Evolutionary conservation across 2,113 vertebrate genomes (phyloP).

Genomic region (Misgurnus anguillicaudatus): DNA sequence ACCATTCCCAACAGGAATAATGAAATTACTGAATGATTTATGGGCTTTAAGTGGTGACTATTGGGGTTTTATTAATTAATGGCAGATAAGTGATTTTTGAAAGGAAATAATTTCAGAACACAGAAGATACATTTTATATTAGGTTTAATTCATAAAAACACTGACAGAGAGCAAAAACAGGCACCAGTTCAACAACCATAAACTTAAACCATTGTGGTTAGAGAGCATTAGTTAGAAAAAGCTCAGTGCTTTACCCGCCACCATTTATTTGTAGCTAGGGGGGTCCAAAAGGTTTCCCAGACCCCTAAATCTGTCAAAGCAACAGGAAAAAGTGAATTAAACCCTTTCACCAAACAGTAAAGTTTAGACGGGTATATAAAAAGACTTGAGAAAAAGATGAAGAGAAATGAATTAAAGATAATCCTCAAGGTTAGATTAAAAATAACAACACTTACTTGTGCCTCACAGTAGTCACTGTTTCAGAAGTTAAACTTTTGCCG

Average conservation of each 20-base stretch:
- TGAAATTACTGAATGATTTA: too few species aligned
- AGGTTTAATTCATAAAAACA: conserved; percentile 32
- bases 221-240: conserved; percentile 47
- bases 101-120: not conserved
- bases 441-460: conserved; percentile 84
- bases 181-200: not conserved
- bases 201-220: conserved; percentile 23
- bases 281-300: conserved; percentile 68
- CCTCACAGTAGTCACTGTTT: conserved; percentile 88
- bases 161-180: not conserved
- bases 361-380: conserved; percentile 36
- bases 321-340: conserved; percentile 48
- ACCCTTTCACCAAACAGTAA: conserved; percentile 50
- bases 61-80: not conserved
- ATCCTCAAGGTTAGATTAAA: not conserved
- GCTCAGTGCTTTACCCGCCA: conserved; percentile 45
- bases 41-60: too few species aligned
- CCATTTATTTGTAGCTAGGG: conserved; percentile 63
- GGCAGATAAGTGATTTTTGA: not conserved
- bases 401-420: not conserved
- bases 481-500: conserved; percentile 84
- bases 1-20: too few species aligned
- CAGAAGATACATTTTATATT: not conserved
- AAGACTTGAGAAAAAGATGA: conserved; percentile 10
- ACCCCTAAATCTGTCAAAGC: conserved; percentile 74